Percentiles rank a stretch among this genome's conserved stretches.
phyloP scores from a whole-genome alignment of 2,113 vertebrate genomes.

The Herpetotheres cachinnans region DNA sequence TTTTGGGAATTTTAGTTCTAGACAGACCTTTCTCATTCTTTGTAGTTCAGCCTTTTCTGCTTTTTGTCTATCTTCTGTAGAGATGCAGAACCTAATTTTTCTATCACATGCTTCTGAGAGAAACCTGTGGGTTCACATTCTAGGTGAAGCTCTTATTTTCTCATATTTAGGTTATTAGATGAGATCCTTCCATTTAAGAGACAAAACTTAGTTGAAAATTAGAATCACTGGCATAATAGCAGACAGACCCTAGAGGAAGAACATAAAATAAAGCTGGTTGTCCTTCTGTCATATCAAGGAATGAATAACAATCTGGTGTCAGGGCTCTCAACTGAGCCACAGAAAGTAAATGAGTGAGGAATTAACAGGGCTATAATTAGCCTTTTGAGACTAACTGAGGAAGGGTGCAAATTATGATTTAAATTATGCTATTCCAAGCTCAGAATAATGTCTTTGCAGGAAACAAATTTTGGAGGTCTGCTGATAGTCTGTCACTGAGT shows the following conservation, averaged over 20 bases:
- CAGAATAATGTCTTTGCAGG: background rate
- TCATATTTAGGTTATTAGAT: background rate
- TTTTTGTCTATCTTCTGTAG: background rate
- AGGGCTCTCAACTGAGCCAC: background rate
- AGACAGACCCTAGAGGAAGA: background rate
- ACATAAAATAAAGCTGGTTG: background rate
- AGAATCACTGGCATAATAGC: background rate
- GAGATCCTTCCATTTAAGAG: background rate
- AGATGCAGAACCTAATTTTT: background rate
- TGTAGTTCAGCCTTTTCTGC: background rate
- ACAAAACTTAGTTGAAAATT: background rate
- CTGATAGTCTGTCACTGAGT: background rate
- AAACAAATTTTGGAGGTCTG: background rate
- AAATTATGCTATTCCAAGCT: background rate
- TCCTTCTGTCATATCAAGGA: background rate
- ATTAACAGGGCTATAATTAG: constrained; percentile 24
- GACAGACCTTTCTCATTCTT: background rate
- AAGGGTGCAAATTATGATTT: background rate
- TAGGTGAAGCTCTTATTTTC: background rate
- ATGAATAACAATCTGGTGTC: constrained; percentile 22
- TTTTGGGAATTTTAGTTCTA: background rate
- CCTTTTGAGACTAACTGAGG: background rate
- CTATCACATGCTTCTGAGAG: background rate
- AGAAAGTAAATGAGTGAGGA: background rate
- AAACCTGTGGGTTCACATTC: background rate